Evolutionary conservation across 2,113 vertebrate genomes (phyloP), one percentile per base, ranked within the genome.

Genomic region (Mesocricetus auratus): DNA sequence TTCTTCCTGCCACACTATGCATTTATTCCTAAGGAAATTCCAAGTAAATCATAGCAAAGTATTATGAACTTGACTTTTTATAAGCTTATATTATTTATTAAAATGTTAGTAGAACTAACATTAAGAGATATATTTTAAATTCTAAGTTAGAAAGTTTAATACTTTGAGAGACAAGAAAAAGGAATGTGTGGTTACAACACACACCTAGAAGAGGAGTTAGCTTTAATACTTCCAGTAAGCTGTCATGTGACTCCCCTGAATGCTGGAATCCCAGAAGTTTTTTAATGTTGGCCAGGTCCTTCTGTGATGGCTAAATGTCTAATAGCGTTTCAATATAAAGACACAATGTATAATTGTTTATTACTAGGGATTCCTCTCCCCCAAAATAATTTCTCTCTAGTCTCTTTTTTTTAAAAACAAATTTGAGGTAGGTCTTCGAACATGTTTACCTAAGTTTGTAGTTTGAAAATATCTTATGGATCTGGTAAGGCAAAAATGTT

Each of bases 401-500:
- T 93, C 64, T 96, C 42, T n/a, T 93, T 26, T 24, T 81, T 95
- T 45, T 68, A 93, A 90, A 94, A 97, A 94, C 89, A 96, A 94
- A 58, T 95, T 95, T 95, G 39, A 6, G 68, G 86, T 39, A 92
- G 83, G 50, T 71, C 91, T 94, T 0, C 0, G 33, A 78, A 42
- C 15, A 87, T 97, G 96, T 97, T 97, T 45, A 96, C 86, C 75
- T 94, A 95, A 85, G 3, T 12, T 64, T 79, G 86, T 31, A 92
- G 95, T 96, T 89, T 98, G 82, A 89, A 93, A 97, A 98, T 93
- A 86, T 97, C 98, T 97, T 97, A 90, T 97, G 42, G 95, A 94
- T 94, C 96, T 66, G 96, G 90, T 95, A 90, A 97, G 98, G 98
- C 89, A 94, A 98, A 53, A 97, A 97, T 94, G 58, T 97, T 97